These are phyloP conservation scores for Athetis lepigone DNA, from an alignment of 2,888 invertebrate genomes.

Conservation along the genomic window DNA sequence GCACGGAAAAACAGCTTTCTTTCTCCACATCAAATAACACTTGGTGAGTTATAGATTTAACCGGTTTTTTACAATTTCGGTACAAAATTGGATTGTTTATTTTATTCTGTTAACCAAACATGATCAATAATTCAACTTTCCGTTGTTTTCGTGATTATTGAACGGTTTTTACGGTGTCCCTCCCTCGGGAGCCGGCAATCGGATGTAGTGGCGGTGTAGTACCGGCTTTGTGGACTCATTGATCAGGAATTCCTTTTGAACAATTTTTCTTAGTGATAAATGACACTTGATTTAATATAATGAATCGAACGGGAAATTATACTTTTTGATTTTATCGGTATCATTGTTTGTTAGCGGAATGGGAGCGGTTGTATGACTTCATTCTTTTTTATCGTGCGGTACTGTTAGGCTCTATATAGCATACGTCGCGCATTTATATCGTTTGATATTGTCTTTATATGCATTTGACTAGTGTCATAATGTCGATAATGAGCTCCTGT, in stretches of 20 bases:
- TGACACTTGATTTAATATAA: no score
- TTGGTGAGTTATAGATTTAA: constrained; percentile 77
- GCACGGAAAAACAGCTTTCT: constrained; percentile 71
- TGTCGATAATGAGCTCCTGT: constrained; percentile 33
- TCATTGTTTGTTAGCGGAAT: constrained; percentile 63
- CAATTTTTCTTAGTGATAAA: constrained; percentile 19
- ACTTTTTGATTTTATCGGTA: constrained; percentile 71
- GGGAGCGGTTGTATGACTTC: constrained; percentile 77
- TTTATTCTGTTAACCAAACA: constrained; percentile 16
- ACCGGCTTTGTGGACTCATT: constrained; percentile 66
- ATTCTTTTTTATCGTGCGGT: constrained; percentile 59
- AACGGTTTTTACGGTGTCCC: constrained; percentile 50
- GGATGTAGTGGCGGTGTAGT: constrained; percentile 59
- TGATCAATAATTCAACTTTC: constrained; percentile 24
- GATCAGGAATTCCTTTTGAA: constrained; percentile 64
- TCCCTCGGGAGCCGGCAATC: constrained; percentile 72
- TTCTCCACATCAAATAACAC: constrained; percentile 73
- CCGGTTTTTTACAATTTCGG: constrained; percentile 45
- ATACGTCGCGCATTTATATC: constrained; percentile 46
- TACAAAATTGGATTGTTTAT: constrained; percentile 31
- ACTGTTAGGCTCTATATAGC: constrained; percentile 25
- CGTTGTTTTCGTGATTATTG: constrained; percentile 37
- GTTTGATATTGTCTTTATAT: constrained; percentile 39
- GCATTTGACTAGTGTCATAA: constrained; percentile 40
- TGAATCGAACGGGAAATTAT: constrained; percentile 45